These are phyloP conservation scores for Bambusicola thoracicus DNA, from an alignment of 2,113 vertebrate genomes.

Conservation along the genomic window DNA sequence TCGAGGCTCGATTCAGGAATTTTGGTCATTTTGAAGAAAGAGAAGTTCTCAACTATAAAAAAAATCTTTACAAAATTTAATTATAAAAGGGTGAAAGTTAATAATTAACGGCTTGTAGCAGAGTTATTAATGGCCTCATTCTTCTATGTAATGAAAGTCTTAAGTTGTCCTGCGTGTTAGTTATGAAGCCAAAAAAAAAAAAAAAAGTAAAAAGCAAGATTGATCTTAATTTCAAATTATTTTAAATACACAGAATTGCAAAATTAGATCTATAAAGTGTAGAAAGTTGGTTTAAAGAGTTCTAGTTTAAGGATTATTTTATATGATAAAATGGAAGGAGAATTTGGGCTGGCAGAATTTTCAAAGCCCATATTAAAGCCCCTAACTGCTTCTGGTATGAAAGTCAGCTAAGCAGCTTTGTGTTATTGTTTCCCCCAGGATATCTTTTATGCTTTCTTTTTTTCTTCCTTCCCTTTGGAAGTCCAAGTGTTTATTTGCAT, in stretches of 20 bases:
- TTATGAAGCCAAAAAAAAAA: background rate
- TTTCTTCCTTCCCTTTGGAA: conserved; percentile 50
- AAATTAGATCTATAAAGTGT: background rate
- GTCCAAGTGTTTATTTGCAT: conserved; percentile 70
- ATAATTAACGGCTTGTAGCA: conserved; percentile 35
- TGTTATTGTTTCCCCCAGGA: conserved; percentile 76
- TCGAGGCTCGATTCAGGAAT: background rate
- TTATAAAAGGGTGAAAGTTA: conserved; percentile 30
- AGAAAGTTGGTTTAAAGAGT: conserved; percentile 20
- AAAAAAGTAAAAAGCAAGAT: background rate
- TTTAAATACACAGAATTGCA: background rate
- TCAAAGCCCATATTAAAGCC: conserved; percentile 50
- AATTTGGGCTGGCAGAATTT: conserved; percentile 63
- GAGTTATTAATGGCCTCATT: conserved; percentile 48
- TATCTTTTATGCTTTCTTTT: conserved; percentile 66
- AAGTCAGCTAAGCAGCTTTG: conserved; percentile 65
- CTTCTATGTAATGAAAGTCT: conserved; percentile 38
- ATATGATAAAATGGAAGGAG: conserved; percentile 43
- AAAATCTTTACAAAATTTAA: background rate
- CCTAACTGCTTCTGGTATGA: conserved; percentile 71
- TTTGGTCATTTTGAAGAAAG: background rate
- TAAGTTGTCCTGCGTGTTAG: conserved; percentile 13
- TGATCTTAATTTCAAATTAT: background rate
- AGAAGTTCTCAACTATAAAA: background rate
- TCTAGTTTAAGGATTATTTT: conserved; percentile 36